Evolutionary conservation across 2,888 invertebrate species (phyloP), one percentile per base, ranked within the genome.

Genomic region (Branchellion lobata): DNA sequence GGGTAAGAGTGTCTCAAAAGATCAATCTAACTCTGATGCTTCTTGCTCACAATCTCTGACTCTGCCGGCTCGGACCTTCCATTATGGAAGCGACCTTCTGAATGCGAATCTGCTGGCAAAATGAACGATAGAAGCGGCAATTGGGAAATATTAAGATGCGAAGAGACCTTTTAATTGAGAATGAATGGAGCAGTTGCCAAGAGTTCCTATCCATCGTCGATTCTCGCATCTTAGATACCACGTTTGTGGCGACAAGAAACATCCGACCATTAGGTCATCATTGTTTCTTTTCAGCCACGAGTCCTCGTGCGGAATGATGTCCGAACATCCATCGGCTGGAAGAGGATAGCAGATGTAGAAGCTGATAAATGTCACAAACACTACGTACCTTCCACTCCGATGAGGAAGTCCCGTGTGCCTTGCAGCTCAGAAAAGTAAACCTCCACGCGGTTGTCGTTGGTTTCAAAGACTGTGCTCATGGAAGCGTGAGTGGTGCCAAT

Each of bases 261-360:
- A 82, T n/a, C 81, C 80, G n/a, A 82, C 57, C 40, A 73, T 76
- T 40, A 78, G 71, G 24, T 71, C 76, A 69, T 82, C 79, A 8
- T 80, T 80, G n/a, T 51, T 75, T 79, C 82, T 73, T 73, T 78
- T 80, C 57, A 82, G 31, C 79, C 81, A 80, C 24, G 78, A 61
- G 53, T 82, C 57, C 18, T 78, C 74, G 1, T 80, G 80, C n/a
- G 81, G 78, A 51, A 81, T 74, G 2, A 81, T 71, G 69, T 82
- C 82, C n/a, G 81, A 78, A 53, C 82, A 82, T 1, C 82, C 82
- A 36, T 80, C 76, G 36, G 79, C 81, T 81, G 79, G 0, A 79
- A 74, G 0, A 21, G 27, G n/a, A 0, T 40, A 31, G 72, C n/a
- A 61, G 1, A 8, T 40, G 5, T 40, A 40, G 14, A 40, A 8